Base-by-base conservation (phyloP, 2,113 vertebrate genomes). In the Gadus macrocephalus region DNA sequence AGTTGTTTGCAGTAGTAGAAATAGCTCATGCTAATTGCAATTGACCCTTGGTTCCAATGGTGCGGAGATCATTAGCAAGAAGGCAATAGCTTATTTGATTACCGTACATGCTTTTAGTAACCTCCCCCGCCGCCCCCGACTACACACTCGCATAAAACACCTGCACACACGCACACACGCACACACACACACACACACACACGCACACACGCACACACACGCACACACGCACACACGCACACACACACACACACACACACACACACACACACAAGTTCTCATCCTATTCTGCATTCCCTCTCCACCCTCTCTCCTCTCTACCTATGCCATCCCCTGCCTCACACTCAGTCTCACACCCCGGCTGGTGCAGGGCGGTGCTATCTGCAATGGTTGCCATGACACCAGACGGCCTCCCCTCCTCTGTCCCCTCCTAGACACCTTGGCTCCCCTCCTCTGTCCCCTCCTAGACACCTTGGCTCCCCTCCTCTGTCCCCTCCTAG, bases 351-450 rank as follows among this genome's bases (percentile, higher is more conserved):
- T 77, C 76, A 70, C 76, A 70, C 74, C 70, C 77, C 75, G 78
- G 84, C 77, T 86, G 88, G 91, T 89, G 84, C 82, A 93, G 93
- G 92, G 93, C 93, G 92, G 93, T 93, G 93, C 92, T 94, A 96
- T 94, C 93, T 90, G 89, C 90, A 86, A 86, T 75, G 83, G 95
- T 94, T 95, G 93, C 95, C 93, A 95, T 95, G 93, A 92, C 93
- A 94, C 93, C 94, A 96, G 95, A 92, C 90, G 93, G 93, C 89
- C 90, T 92, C 90, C 89, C 91, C 89, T 87, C 90, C 90, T 93
- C 89, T 87, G 91, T 49, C 42, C 4, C 31, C 31, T 35, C 31
- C 31, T 35, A 35, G 31, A 7, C 4, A 35, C 31, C 31, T 35
- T 5, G 31, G 4, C 6, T 4, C 31, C 31, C 5, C 31, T 35